Base-by-base conservation (phyloP, 2,113 vertebrate genomes). In the Tetrax tetrax region DNA sequence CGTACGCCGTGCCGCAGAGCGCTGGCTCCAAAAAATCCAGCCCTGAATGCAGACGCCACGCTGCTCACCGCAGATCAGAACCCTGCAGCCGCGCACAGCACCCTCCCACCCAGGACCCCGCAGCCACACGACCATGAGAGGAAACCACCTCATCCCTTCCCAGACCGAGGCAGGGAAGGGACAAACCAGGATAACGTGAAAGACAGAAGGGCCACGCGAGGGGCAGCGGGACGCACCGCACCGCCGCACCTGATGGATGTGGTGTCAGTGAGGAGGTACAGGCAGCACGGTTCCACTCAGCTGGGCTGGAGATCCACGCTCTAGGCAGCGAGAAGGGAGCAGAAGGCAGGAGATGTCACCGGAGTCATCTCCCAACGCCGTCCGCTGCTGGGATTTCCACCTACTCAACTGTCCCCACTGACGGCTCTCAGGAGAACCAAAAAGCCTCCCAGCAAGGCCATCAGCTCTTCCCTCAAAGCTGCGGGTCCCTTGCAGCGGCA, bases 31-130 rank as follows among this genome's bases (percentile, higher is more conserved):
- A 76, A 37, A 63, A 56, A 31, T 6, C 66, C 31, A 19, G 14
- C 21, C 33, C 5, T 1, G 33, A 71, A 43, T 0, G 2, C 0
- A 0, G 74, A 9, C 31, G 35, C 20, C 0, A 0, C 17, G 3
- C 25, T 16, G 72, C 9, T 45, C 19, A 11, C 41, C 6, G 24
- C 17, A 16, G 47, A 24, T 1, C 18, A 28, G 80, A 31, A 69
- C 24, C 53, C 41, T 14, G 19, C 64, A 28, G 47, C 41, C 83
- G n/a, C 37, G 37, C 31, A 10, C 25, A 35, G 5, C 10, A 3
- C 41, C 28, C 41, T 12, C 5, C 5, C 33, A 16, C 11, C 43
- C 60, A 20, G 1, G 6, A 5, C 38, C 53, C 68, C 10, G 27
- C 4, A 50, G 54, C 27, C 47, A 29, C 1, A 2, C 25, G 53